These are phyloP conservation scores for Exaiptasia diaphana DNA, from an alignment of 64 coral and sea anemone genomes.

Conservation along the genomic window DNA sequence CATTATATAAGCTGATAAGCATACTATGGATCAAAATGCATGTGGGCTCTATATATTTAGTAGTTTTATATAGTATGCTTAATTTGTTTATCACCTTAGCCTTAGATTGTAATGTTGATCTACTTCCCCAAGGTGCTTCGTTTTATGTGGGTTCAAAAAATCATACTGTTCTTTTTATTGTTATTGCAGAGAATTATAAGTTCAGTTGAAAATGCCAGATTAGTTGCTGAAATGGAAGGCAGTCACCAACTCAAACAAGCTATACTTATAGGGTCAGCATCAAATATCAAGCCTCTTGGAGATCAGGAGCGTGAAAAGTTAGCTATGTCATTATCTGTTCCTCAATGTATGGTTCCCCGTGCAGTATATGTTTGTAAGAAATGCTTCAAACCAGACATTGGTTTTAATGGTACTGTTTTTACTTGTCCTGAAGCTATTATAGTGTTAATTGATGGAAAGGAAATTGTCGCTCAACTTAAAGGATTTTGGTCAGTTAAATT, in stretches of 20 bases:
- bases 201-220: background rate
- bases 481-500: constrained; percentile 20
- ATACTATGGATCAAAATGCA: background rate
- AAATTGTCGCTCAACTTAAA: constrained; percentile 18
- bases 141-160: background rate
- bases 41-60: background rate
- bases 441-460: background rate
- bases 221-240: background rate
- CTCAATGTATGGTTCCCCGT: background rate
- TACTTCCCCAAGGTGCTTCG: background rate
- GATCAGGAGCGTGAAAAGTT: background rate
- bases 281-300: background rate
- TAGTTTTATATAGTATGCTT: background rate
- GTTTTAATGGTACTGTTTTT: constrained; percentile 40
- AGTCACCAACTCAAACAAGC: background rate
- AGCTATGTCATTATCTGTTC: constrained; percentile 1
- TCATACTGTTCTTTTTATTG: background rate
- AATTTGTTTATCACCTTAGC: background rate
- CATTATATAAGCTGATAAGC: background rate
- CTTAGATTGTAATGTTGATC: background rate
- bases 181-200: background rate
- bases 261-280: background rate
- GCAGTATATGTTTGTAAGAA: background rate
- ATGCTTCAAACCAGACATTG: constrained; percentile 6
- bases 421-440: constrained; percentile 8